Base-by-base conservation (phyloP, 2,113 vertebrate species). In the Aviceda subcristata region DNA sequence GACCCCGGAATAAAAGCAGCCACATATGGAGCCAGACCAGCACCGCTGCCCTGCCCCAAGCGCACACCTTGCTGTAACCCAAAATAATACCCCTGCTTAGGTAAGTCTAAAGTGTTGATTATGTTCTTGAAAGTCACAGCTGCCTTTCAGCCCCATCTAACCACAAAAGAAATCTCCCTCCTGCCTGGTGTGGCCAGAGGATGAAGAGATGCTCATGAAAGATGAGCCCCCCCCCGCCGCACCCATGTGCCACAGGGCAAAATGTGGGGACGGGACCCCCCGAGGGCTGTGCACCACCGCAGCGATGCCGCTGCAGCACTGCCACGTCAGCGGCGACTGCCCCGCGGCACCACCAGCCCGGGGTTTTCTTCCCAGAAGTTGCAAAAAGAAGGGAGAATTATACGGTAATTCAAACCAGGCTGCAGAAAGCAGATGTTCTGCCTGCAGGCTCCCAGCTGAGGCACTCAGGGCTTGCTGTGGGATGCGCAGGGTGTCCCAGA, bases 121-220 rank as follows among this genome's bases (percentile, higher is more conserved):
- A 80, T 43, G 45, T 80, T 88, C 84, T 88, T 91, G 68, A 93
- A 77, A 91, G 89, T 67, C 75, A 89, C 53, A 92, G 88, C 90
- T 95, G 62, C 75, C 56, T 68, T 92, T 97, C 67, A 85, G 85
- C 45, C 77, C 46, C 79, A 51, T 41, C n/a, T 27, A 55, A 67
- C 13, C 57, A 78, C 71, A 91, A 56, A 88, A 55, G 64, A 88
- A 88, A 64, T 36, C 39, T 84, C 68, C 76, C 32, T 96, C 41
- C 69, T 59, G 90, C 51, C 53, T 39, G 21, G 15, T 11, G 3
- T 17, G 38, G 50, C 39, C 24, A 13, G 24, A 73, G 71, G 46
- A 45, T 21, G 71, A 56, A 16, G 34, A 60, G 64, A 85, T 27
- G 39, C 46, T 34, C 22, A 4, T 2, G 6, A 41, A 77, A 46